These are phyloP conservation scores for Tor tambroides DNA, from an alignment of 2,113 vertebrate species.

Conservation along the genomic window DNA sequence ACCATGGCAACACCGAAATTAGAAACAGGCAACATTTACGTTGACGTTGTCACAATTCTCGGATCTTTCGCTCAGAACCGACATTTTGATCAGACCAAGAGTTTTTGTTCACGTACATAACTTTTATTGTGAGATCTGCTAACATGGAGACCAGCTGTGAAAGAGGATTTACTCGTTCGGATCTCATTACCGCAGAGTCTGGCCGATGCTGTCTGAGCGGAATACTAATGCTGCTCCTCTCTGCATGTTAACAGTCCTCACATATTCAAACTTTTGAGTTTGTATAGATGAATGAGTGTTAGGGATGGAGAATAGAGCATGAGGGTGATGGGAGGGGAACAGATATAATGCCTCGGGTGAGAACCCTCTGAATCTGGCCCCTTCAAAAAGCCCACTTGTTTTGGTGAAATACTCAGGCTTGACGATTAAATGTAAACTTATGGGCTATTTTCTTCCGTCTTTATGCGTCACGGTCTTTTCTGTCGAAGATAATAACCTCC, in stretches of 20 bases:
- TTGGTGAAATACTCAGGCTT: neutral
- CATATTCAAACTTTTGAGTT: slow-evolving; percentile 74
- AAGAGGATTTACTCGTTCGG: slow-evolving; percentile 80
- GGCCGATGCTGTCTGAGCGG: slow-evolving; percentile 73
- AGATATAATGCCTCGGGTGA: slow-evolving; percentile 56
- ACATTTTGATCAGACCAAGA: neutral
- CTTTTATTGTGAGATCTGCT: slow-evolving; percentile 69
- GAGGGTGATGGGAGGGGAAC: slow-evolving; percentile 66
- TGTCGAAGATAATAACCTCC: neutral
- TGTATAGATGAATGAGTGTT: slow-evolving; percentile 63
- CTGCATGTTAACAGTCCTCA: slow-evolving; percentile 78
- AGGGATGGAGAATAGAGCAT: slow-evolving; percentile 67
- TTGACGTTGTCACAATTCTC: neutral
- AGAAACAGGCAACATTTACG: neutral
- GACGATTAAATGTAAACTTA: slow-evolving; percentile 12
- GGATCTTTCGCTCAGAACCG: neutral
- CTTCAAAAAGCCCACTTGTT: slow-evolving; percentile 32
- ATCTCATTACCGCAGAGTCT: slow-evolving; percentile 68
- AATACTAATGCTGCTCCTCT: slow-evolving; percentile 80
- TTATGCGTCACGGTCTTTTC: neutral
- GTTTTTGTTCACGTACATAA: slow-evolving; percentile 5
- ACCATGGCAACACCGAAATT: neutral
- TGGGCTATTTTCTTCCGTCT: neutral
- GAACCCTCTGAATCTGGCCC: slow-evolving; percentile 39
- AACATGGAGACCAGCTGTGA: slow-evolving; percentile 79